phyloP scores from a whole-genome alignment of 2,888 invertebrate genomes.

The Caenorhabditis sulstoni region DNA sequence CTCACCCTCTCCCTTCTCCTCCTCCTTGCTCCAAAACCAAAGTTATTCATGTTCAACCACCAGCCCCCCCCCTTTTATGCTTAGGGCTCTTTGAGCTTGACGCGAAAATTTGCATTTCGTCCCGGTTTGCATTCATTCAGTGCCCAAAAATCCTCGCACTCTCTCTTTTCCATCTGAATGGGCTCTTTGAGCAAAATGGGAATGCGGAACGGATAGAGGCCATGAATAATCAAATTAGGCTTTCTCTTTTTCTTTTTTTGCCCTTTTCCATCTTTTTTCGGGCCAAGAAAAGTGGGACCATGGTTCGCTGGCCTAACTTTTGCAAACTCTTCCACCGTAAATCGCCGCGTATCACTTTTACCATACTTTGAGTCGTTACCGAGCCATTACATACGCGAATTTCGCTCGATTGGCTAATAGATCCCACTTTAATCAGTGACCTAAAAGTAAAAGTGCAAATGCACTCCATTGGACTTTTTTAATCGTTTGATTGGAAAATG shows the following conservation, averaged over 20 bases:
- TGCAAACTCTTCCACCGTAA: background rate
- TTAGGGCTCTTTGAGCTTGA: background rate
- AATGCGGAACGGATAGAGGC: too few species aligned
- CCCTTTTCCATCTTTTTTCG: slow-evolving; percentile 1
- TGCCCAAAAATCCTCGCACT: too few species aligned
- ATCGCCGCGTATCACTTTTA: too few species aligned
- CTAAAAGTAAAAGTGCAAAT: too few species aligned
- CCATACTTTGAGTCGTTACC: too few species aligned
- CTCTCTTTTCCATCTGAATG: background rate
- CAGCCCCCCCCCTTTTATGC: background rate
- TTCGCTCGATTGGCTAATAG: too few species aligned
- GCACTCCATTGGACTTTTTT: too few species aligned
- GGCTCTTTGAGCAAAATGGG: too few species aligned
- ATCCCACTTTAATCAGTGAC: too few species aligned
- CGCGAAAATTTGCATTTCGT: background rate
- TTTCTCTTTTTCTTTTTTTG: background rate
- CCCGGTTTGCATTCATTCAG: too few species aligned
- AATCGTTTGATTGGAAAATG: too few species aligned
- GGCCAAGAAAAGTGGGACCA: background rate
- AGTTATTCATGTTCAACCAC: slow-evolving; percentile 1
- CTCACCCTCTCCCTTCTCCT: background rate
- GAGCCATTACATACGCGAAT: too few species aligned
- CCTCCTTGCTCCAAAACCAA: background rate
- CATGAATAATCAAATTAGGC: slow-evolving; percentile 53
- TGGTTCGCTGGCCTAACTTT: background rate